Conservation (phyloP, 2,113 vertebrate genomes). For the Hippopotamus amphibius region DNA sequence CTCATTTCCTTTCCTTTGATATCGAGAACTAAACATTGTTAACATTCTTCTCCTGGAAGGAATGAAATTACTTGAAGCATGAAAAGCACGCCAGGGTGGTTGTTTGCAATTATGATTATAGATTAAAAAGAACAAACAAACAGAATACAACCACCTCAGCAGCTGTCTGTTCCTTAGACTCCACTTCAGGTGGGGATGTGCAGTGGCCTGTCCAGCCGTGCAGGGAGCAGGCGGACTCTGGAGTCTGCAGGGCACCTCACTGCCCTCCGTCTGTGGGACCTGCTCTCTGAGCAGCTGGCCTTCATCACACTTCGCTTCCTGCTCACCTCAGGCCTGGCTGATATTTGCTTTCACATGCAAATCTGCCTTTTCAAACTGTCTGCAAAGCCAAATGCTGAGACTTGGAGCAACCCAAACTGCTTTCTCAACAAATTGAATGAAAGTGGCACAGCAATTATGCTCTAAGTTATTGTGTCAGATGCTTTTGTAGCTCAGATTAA, state of each 20-base stretch:
- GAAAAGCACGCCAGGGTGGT: conserved; percentile 72
- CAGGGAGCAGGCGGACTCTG: background rate
- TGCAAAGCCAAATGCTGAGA: background rate
- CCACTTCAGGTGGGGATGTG: background rate
- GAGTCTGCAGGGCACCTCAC: background rate
- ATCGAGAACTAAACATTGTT: conserved; percentile 72
- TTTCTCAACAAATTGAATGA: background rate
- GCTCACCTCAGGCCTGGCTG: background rate
- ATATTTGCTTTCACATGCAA: background rate
- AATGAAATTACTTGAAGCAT: conserved; percentile 83
- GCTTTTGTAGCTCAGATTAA: background rate
- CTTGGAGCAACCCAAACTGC: background rate
- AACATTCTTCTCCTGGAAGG: conserved; percentile 70
- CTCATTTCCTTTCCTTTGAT: conserved; percentile 74
- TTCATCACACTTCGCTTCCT: background rate
- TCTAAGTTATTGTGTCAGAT: background rate
- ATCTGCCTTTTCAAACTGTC: background rate
- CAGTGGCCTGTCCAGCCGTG: background rate
- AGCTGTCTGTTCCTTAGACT: conserved; percentile 9
- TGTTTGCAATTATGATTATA: conserved; percentile 58
- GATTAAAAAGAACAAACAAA: background rate
- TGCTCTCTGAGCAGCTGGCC: background rate
- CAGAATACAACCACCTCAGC: background rate
- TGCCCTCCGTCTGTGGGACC: background rate
- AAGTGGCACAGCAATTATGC: background rate